Conservation (phyloP, 1,140 invertebrate genomes). For the Euura saliciscinereae region DNA sequence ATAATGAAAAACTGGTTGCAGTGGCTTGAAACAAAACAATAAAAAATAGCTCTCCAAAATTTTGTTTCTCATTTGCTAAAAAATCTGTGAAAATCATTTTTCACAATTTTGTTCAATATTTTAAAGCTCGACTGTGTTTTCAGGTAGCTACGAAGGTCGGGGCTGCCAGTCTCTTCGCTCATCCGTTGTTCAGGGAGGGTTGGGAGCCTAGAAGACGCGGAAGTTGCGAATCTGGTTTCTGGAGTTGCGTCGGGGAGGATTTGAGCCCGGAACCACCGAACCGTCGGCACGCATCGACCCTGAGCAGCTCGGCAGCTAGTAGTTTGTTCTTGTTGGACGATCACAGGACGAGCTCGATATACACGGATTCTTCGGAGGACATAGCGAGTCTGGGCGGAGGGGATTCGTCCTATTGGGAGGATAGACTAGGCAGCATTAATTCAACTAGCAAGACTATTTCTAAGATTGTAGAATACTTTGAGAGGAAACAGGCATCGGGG, state of each 20-base stretch:
- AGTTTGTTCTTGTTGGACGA: conserved; percentile 66
- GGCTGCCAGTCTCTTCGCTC: conserved; percentile 55
- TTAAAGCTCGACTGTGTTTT: conserved; percentile 11
- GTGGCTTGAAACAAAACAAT: too few relatives aligned
- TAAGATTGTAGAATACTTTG: conserved; percentile 88
- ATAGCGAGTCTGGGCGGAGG: conserved; percentile 79
- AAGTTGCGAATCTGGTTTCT: conserved; percentile 89
- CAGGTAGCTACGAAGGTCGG: conserved; percentile 56
- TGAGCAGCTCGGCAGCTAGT: conserved; percentile 66
- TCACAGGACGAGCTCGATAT: conserved; percentile 81
- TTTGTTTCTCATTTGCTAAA: too few relatives aligned
- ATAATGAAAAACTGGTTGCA: too few relatives aligned
- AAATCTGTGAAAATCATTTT: too few relatives aligned
- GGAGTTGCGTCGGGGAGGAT: conserved; percentile 82
- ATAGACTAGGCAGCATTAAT: conserved; percentile 62
- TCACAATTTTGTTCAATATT: not conserved
- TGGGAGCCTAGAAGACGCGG: conserved; percentile 70
- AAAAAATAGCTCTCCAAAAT: too few relatives aligned
- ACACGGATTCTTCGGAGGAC: conserved; percentile 86
- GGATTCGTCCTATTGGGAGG: conserved; percentile 73
- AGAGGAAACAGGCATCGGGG: conserved; percentile 67
- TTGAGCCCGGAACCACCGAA: conserved; percentile 59
- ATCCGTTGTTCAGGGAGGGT: conserved; percentile 60
- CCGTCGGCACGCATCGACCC: conserved; percentile 56
- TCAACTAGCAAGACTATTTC: conserved; percentile 74